Evolutionary conservation across 2,888 invertebrate genomes (phyloP).

Genomic region (Mantis religiosa): DNA sequence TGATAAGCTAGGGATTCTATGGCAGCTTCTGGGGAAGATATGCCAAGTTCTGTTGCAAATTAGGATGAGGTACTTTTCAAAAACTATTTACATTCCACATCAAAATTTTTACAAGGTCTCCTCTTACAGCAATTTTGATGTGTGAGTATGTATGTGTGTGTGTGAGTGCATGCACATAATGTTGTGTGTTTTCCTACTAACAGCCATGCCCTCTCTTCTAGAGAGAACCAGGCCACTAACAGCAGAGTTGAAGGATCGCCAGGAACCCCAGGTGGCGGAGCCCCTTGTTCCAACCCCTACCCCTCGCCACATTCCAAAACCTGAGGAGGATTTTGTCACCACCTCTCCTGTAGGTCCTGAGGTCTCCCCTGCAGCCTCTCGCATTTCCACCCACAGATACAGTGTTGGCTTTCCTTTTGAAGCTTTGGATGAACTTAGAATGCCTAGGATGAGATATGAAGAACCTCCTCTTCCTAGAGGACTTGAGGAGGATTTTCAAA

Average conservation of each 20-base stretch:
- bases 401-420: slow-evolving; percentile 25
- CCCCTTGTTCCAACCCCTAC: slow-evolving; percentile 22
- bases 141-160: neutral
- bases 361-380: neutral
- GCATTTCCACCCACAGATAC: slow-evolving; percentile 16
- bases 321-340: slow-evolving; percentile 4
- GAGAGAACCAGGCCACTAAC: slow-evolving; percentile 30
- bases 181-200: slow-evolving; percentile 23
- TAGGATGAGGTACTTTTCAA: too few species aligned
- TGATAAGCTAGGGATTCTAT: too few species aligned
- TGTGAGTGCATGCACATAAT: neutral
- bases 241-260: slow-evolving; percentile 21
- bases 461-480: slow-evolving; percentile 24
- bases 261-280: slow-evolving; percentile 27
- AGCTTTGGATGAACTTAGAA: neutral
- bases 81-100: too few species aligned
- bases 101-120: too few species aligned
- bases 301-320: slow-evolving; percentile 25
- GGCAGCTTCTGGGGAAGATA: too few species aligned
- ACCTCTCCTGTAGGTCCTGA: slow-evolving; percentile 15
- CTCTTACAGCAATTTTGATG: too few species aligned
- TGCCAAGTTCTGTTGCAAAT: too few species aligned
- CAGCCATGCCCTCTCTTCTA: slow-evolving; percentile 31
- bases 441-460: slow-evolving; percentile 13
- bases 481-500: slow-evolving; percentile 39